Base-by-base conservation (phyloP, 2,888 invertebrate genomes). In the Luperina testacea region DNA sequence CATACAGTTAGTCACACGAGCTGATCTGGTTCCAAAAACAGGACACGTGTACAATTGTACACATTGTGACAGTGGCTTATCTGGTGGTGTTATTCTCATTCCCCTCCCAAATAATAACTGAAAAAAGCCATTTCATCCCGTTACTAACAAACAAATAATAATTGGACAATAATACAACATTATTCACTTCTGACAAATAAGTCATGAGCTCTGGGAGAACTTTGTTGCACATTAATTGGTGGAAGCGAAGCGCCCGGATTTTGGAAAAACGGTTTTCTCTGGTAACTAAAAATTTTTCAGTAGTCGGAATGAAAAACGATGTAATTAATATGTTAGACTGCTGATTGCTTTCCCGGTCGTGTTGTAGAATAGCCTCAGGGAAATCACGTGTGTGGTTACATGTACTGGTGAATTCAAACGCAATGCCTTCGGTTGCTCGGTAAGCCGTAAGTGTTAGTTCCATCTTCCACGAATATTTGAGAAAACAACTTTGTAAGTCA, bases 351-450 rank as follows among this genome's bases (percentile, higher is more conserved):
- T 57, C 72, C 68, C 83, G 27, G 61, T 69, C 64, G 78, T 78
- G 69, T 86, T 75, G 63, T 73, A 61, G 38, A 51, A 61, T 74
- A 65, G 65, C 83, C 83, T 84, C 65, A 69, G 83, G 83, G 83
- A 86, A 84, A 84, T 84, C 83, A 75, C 73, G 72, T 83, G 74
- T 86, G 86, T 77, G 70, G 71, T 83, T 74, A 75, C 67, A 77
- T 82, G 48, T 86, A 64, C 53, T 61, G 64, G 65, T 69, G 45
- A 77, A 78, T 77, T 83, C 68, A 83, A 78, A 69, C 51, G 53
- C 42, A 38, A 69, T 71, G 42, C 38, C 59, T 67, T 71, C 45
- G 68, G 68, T 77, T 77, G 15, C 63, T 74, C 38, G 38, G 24
- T n/a, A 57, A 69, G 32, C 42, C 4, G n/a, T 48, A 27, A 20